Base-by-base conservation (phyloP, 2,888 invertebrate genomes). In the Blomia tropicalis region DNA sequence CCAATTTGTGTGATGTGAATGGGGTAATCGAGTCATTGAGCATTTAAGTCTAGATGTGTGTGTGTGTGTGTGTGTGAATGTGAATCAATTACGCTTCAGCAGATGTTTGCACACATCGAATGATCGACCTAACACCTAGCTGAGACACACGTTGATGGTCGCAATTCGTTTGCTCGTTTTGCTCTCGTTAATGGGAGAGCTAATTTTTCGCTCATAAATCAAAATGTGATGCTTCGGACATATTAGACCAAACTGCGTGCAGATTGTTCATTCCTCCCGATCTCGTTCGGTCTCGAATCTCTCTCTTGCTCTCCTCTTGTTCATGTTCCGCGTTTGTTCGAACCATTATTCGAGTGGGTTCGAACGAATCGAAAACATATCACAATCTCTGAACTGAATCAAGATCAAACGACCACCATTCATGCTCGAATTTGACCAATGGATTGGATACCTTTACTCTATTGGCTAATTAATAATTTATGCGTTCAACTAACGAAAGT, bases 181-280 rank as follows among this genome's bases (percentile, higher is more conserved):
- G 51, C 51, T 47, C 51, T 47, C 51, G 51, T 47, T 47, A 47
- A 47, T 47, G 51, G 51, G 51, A 22, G 51, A 47, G 51, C 51
- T 47, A 47, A 47, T 47, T 47, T 47, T 47, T 47, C 51, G 51
- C 51, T 47, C 51, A 47, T 47, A 47, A 47, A 47, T 47, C 51
- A 47, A 47, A 47, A 7, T 47, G n/a, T n/a, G 51, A 11, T 27
- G 51, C 51, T 11, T 47, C 51, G 27, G 22, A 27, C 51, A 47
- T n/a, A 47, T 47, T 47, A 47, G 51, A 7, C 51, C n/a, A n/a
- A 17, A 47, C 7, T 47, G 51, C 51, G 51, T 47, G 51, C 51
- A 47, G 11, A 11, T n/a, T 19, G 51, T 14, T 41, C 14, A 41
- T 7, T 47, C 51, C 7, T 7, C 36, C 7, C 36, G 7, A 36